These are phyloP conservation scores for Brachypodius melanocephalos DNA, from an alignment of 2,113 vertebrate species.

Conservation along the genomic window DNA sequence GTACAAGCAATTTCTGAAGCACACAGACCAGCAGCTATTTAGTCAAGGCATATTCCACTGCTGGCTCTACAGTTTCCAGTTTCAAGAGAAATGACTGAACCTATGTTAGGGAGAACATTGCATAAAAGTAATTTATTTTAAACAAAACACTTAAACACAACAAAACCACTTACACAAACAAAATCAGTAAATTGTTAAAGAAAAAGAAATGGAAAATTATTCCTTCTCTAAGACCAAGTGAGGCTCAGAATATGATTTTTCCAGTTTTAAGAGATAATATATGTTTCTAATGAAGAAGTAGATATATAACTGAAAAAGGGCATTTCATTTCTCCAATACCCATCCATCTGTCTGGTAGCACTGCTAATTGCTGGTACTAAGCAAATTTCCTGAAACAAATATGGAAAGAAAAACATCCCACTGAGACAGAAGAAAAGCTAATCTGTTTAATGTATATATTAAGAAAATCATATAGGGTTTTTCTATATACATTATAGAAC, in stretches of 20 bases:
- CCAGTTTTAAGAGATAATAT: neutral
- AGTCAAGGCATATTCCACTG: neutral
- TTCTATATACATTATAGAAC: neutral
- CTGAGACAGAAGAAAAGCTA: neutral
- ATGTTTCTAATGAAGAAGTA: neutral
- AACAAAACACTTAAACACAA: neutral
- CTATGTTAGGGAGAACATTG: neutral
- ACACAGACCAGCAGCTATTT: neutral
- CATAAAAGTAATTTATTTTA: neutral
- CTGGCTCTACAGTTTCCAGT: neutral
- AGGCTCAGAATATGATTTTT: neutral
- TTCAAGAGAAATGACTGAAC: neutral
- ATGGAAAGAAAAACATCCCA: neutral
- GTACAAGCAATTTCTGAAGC: neutral
- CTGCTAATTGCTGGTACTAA: neutral
- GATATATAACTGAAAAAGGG: neutral
- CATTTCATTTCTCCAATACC: neutral
- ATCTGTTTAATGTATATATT: neutral
- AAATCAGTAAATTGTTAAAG: neutral
- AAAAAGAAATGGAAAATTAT: neutral
- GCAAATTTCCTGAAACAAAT: neutral
- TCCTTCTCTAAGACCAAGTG: neutral
- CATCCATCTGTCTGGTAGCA: neutral
- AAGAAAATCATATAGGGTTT: neutral
- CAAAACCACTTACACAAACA: neutral